Evolutionary conservation across 2,888 invertebrate genomes (phyloP).

Genomic region (Pachliopta kotzebuea): DNA sequence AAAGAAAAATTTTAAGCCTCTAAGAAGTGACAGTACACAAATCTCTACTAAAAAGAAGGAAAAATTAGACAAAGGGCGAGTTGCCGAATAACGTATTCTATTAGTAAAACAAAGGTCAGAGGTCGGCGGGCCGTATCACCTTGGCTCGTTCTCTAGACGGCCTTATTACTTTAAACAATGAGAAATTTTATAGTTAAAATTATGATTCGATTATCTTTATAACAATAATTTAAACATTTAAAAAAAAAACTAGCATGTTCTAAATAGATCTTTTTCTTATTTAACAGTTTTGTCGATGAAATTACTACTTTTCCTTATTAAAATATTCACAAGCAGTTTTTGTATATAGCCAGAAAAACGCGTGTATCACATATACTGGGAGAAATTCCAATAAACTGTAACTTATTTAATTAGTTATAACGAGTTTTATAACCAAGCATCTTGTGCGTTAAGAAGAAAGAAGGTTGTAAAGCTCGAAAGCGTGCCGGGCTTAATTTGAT

Average conservation of each 20-base stretch:
- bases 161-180: conserved; percentile 48
- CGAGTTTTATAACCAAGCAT: background rate
- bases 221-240: too few species aligned
- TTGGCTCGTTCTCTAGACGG: conserved; percentile 71
- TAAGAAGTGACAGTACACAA: background rate
- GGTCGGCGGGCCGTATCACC: conserved; percentile 62
- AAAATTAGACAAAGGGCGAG: conserved; percentile 20
- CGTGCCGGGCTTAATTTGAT: conserved; percentile 53
- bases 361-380: too few species aligned
- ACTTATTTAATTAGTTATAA: background rate
- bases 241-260: too few species aligned
- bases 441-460: conserved; percentile 18
- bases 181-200: conserved; percentile 26
- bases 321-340: too few species aligned
- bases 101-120: conserved; percentile 44
- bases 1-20: background rate
- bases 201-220: background rate
- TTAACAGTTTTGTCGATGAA: too few species aligned
- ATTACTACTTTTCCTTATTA: too few species aligned
- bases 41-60: conserved; percentile 9
- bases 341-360: too few species aligned
- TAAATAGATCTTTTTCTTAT: too few species aligned
- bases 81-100: conserved; percentile 26
- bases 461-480: conserved; percentile 36
- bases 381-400: background rate